phyloP scores from a whole-genome alignment of 2,888 invertebrate genomes.

The Acronicta alni region DNA sequence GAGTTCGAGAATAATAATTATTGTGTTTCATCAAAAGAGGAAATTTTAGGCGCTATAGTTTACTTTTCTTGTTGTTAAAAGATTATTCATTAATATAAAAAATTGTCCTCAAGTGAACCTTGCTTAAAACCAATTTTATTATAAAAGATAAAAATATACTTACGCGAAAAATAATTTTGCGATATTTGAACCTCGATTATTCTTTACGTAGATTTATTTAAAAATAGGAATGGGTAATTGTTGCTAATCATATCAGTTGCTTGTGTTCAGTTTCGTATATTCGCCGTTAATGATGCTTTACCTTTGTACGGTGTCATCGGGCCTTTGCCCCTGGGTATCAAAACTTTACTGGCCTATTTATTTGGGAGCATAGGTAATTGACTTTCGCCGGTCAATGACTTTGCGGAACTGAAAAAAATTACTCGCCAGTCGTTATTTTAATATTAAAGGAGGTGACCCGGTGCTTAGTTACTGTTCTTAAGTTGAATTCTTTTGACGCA shows the following conservation, averaged over 20 bases:
- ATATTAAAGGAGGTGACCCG: slow-evolving; percentile 10
- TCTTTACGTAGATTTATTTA: slow-evolving; percentile 13
- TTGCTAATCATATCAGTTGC: slow-evolving; percentile 9
- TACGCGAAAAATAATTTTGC: slow-evolving; percentile 2
- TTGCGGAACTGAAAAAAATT: slow-evolving; percentile 13
- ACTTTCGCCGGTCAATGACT: slow-evolving; percentile 56
- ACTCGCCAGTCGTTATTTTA: slow-evolving; percentile 10
- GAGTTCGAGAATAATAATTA: too few species aligned
- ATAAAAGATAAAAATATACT: neutral
- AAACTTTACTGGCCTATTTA: slow-evolving; percentile 55
- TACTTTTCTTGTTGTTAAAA: too few species aligned
- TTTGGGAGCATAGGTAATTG: slow-evolving; percentile 52
- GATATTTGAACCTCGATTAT: slow-evolving; percentile 14
- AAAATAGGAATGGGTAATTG: slow-evolving; percentile 24
- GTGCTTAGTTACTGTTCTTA: slow-evolving; percentile 8
- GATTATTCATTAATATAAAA: too few species aligned
- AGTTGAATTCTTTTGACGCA: slow-evolving; percentile 4
- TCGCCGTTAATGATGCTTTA: slow-evolving; percentile 20
- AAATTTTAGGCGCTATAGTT: too few species aligned
- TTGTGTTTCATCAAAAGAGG: too few species aligned
- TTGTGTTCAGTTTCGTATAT: slow-evolving; percentile 8
- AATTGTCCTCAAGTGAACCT: slow-evolving; percentile 23
- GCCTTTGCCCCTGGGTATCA: slow-evolving; percentile 46
- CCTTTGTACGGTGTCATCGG: slow-evolving; percentile 5
- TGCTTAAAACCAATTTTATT: slow-evolving; percentile 2